Evolutionary conservation across 2,888 invertebrate species (phyloP), one percentile per base, ranked within the genome.

Genomic region (Synanthedon andrenaeformis): DNA sequence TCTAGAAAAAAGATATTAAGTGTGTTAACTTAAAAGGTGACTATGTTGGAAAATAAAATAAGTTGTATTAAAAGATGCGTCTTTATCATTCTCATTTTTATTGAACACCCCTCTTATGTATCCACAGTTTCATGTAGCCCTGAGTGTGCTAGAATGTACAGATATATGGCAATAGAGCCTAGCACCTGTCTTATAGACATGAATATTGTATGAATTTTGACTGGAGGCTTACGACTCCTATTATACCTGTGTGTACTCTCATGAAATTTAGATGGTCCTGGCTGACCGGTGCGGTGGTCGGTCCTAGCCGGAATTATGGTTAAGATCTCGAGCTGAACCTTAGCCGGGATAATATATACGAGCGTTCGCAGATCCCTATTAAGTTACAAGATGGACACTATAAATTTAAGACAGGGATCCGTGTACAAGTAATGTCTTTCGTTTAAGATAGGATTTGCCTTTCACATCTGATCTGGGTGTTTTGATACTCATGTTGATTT

Each of bases 151-250:
- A 35, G 35, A 35, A 10, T 35, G 35, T 10, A 35, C 23, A 23
- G 23, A 10, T 35, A 35, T 35, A 35, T 35, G 35, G 35, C 35
- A 45, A 45, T 45, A 45, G 45, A 12, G 45, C 1, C 45, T 13
- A n/a, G 13, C 45, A 45, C 45, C 45, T 45, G 45, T 45, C 52
- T 41, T 50, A 49, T 41, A 42, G 42, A 41, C 42, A 53, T 57
- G 55, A 57, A 57, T 57, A 55, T 53, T 57, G 54, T 57, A 57
- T 57, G 57, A 55, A 55, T 54, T 52, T 54, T 54, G 54, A 57
- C 51, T 53, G 55, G 42, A 50, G 28, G 45, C 48, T 35, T 23
- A 49, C 35, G 14, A 52, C 45, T 42, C 45, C 54, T 54, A 56
- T 54, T 54, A 54, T 45, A 51, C 52, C 41, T 35, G 49, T 52